Conservation (phyloP, 2,113 vertebrate genomes). For the Ictalurus punctatus region DNA sequence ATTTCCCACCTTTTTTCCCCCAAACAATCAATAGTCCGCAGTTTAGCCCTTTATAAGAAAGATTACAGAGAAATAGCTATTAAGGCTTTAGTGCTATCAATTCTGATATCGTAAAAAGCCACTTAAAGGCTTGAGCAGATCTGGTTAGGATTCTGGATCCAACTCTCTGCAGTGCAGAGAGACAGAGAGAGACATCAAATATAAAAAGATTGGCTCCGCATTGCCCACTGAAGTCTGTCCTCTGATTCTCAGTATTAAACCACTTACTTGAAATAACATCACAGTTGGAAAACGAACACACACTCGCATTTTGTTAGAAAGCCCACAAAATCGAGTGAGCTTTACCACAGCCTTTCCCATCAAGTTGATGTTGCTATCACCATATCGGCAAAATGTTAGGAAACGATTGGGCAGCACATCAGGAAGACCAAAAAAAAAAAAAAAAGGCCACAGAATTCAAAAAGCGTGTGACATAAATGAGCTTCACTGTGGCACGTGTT, state of each 20-base stretch:
- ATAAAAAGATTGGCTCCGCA: slow-evolving; percentile 56
- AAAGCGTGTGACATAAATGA: slow-evolving; percentile 57
- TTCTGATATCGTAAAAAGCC: slow-evolving; percentile 79
- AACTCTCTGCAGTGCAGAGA: slow-evolving; percentile 59
- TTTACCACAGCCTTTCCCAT: slow-evolving; percentile 55
- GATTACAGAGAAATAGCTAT: slow-evolving; percentile 84
- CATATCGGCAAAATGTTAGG: slow-evolving; percentile 48
- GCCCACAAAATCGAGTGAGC: slow-evolving; percentile 50
- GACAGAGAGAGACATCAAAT: slow-evolving; percentile 62
- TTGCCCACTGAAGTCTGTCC: slow-evolving; percentile 44
- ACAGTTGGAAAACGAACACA: slow-evolving; percentile 28
- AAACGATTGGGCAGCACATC: slow-evolving; percentile 62
- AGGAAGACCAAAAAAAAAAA: slow-evolving; percentile 64
- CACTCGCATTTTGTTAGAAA: slow-evolving; percentile 33
- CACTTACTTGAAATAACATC: slow-evolving; percentile 50
- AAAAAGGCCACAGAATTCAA: slow-evolving; percentile 75
- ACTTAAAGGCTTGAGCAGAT: slow-evolving; percentile 75
- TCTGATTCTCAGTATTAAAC: slow-evolving; percentile 57
- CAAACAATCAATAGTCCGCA: slow-evolving; percentile 81
- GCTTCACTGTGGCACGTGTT: background rate
- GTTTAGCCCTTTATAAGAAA: slow-evolving; percentile 82
- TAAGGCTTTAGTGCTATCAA: slow-evolving; percentile 81
- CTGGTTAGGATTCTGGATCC: slow-evolving; percentile 69
- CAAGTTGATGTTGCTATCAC: slow-evolving; percentile 51
- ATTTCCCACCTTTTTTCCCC: slow-evolving; percentile 52